These are phyloP conservation scores for Aquatica leii DNA, from an alignment of 2,888 invertebrate genomes.

Conservation along the genomic window DNA sequence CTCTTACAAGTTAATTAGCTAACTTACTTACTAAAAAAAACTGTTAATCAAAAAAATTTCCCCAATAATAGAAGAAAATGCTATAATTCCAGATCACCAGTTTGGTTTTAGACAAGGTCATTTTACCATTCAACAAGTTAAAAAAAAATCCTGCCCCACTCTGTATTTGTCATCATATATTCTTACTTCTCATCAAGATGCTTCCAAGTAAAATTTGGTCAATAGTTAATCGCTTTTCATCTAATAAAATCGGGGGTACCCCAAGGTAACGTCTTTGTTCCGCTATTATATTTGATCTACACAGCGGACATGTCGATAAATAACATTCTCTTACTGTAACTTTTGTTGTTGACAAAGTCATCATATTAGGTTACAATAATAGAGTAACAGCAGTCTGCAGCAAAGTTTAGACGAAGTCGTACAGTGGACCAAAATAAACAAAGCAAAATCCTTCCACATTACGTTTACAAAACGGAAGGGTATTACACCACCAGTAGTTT, in stretches of 20 bases:
- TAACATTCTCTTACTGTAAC: no score
- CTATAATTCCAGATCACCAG: neutral
- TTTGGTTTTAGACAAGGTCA: neutral
- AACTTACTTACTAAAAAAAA: neutral
- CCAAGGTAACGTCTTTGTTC: no score
- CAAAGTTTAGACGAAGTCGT: conserved; percentile 12
- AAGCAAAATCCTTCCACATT: neutral
- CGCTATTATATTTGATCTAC: no score
- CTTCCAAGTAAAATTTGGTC: neutral
- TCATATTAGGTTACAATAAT: conserved; percentile 8
- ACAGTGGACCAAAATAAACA: conserved; percentile 6
- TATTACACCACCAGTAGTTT: no score
- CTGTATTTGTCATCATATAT: neutral
- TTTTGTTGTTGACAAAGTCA: conserved; percentile 7
- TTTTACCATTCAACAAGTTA: neutral
- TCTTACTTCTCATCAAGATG: neutral
- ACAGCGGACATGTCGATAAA: no score
- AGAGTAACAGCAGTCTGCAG: conserved; percentile 5
- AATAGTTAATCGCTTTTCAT: neutral
- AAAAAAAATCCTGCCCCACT: neutral
- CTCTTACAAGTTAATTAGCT: neutral
- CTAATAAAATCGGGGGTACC: conserved; percentile 14
- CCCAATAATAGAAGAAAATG: neutral
- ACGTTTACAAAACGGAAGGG: no score
- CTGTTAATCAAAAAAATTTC: neutral